Percentiles rank a stretch among this genome's conserved stretches.
phyloP scores from a whole-genome alignment of 2,797 vertebrate species.

The Tympanoctomys barrerae region DNA sequence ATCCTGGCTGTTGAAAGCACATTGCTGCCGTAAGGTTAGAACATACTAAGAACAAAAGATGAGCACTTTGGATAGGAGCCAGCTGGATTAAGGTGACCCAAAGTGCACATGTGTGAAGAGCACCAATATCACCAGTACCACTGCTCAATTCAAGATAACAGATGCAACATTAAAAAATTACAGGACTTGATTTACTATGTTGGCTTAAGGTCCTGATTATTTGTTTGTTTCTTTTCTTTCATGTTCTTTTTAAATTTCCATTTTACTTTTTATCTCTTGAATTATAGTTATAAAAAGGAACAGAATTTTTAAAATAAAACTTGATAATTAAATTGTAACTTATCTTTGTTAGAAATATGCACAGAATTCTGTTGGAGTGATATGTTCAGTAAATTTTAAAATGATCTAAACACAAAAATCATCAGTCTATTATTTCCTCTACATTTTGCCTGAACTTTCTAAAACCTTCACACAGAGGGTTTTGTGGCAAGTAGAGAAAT shows the following conservation, averaged over 20 bases:
- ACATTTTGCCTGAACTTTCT: constrained; percentile 2
- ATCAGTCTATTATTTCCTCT: constrained; percentile 32
- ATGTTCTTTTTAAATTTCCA: background rate
- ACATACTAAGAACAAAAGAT: constrained; percentile 76
- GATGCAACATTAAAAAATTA: constrained; percentile 10
- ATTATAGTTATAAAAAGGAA: constrained; percentile 4
- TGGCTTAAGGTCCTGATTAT: constrained; percentile 34
- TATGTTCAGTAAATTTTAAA: background rate
- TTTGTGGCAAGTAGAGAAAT: constrained; percentile 21
- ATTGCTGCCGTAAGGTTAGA: constrained; percentile 75
- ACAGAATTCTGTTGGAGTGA: constrained; percentile 21
- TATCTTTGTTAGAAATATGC: constrained; percentile 20
- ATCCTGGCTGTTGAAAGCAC: constrained; percentile 76
- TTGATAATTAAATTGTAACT: constrained; percentile 40
- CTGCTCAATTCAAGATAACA: constrained; percentile 59
- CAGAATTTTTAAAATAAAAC: constrained; percentile 15
- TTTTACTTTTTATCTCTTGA: constrained; percentile 57
- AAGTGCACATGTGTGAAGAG: constrained; percentile 73
- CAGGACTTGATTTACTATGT: constrained; percentile 48
- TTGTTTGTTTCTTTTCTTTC: constrained; percentile 49
- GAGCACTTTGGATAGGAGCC: constrained; percentile 79
- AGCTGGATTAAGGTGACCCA: constrained; percentile 78
- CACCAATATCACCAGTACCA: constrained; percentile 53
- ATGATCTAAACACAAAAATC: background rate
- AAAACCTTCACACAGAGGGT: background rate